Percentiles rank a stretch among this genome's conserved stretches.
Conservation (phyloP, 2,888 invertebrate genomes). For the Pheosia gnoma region DNA sequence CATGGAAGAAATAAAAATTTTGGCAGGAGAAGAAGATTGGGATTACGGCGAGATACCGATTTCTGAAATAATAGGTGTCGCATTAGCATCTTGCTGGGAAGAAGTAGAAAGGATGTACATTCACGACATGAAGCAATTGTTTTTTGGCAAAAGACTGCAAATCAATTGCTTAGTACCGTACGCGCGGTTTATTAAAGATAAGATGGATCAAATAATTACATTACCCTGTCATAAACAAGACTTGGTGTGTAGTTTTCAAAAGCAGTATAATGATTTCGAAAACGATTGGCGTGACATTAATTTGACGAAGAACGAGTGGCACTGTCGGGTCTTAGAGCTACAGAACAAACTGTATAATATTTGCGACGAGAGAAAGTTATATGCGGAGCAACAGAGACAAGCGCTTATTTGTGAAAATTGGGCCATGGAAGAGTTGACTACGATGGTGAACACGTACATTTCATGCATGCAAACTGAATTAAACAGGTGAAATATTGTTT, state of each 20-base stretch:
- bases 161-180: constrained; percentile 84
- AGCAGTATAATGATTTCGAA: constrained; percentile 84
- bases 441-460: constrained; percentile 82
- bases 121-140: constrained; percentile 80
- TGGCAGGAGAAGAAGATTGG: constrained; percentile 78
- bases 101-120: constrained; percentile 77
- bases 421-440: constrained; percentile 80
- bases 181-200: constrained; percentile 77
- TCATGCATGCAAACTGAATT: constrained; percentile 85
- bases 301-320: constrained; percentile 85
- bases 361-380: constrained; percentile 82
- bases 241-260: constrained; percentile 83
- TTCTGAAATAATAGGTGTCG: constrained; percentile 56
- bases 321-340: constrained; percentile 81
- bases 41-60: constrained; percentile 73
- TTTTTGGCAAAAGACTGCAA: constrained; percentile 83
- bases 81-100: constrained; percentile 80
- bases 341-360: constrained; percentile 80
- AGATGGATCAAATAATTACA: constrained; percentile 81
- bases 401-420: constrained; percentile 83
- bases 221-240: constrained; percentile 85
- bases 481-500: constrained; percentile 70
- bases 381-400: constrained; percentile 80
- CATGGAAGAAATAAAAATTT: constrained; percentile 51
- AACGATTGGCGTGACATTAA: constrained; percentile 82